Conservation (phyloP, 2,113 vertebrate species). For the Asarcornis scutulata region DNA sequence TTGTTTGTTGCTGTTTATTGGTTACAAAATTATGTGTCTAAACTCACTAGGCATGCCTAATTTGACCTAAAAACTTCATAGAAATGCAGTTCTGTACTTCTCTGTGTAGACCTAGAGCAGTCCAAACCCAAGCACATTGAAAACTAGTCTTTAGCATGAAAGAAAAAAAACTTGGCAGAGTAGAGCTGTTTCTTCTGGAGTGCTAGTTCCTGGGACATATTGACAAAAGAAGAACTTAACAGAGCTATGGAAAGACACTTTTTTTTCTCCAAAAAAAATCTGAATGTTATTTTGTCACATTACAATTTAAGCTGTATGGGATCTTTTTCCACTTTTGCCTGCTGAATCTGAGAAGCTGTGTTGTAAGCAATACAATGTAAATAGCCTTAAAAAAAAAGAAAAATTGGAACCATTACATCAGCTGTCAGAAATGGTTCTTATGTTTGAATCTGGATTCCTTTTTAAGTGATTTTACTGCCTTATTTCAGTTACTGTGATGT, state of each 20-base stretch:
- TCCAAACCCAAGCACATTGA: not conserved
- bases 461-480: not conserved
- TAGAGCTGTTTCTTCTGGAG: not conserved
- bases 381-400: too few species aligned
- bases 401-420: not conserved
- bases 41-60: not conserved
- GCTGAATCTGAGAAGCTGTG: not conserved
- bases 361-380: not conserved
- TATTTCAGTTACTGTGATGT: not conserved
- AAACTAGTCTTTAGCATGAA: not conserved
- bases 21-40: not conserved
- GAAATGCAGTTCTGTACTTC: not conserved
- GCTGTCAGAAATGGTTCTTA: not conserved
- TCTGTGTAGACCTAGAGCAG: not conserved
- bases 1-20: not conserved
- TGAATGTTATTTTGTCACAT: not conserved
- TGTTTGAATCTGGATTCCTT: not conserved
- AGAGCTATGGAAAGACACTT: not conserved
- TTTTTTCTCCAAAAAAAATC: not conserved
- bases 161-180: not conserved
- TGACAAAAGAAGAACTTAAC: not conserved
- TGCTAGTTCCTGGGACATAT: not conserved
- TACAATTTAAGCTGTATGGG: rapidly evolving
- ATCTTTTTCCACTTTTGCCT: not conserved
- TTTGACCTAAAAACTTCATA: not conserved